Percentiles rank a stretch among this genome's conserved stretches.
phyloP scores from a whole-genome alignment of 2,113 vertebrate genomes.

The Aplodontia rufa region DNA sequence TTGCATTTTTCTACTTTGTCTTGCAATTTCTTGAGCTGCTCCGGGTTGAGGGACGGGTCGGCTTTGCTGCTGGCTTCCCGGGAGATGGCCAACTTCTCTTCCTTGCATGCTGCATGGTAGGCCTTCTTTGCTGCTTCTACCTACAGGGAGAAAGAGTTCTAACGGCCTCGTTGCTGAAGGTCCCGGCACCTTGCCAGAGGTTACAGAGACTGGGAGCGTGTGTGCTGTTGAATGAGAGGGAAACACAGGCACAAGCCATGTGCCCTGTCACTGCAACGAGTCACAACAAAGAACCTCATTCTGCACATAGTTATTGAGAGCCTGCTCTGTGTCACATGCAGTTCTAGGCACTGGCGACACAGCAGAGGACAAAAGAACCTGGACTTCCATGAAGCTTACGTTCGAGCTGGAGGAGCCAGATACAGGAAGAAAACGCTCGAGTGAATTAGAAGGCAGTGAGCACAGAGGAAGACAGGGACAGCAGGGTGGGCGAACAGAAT shows the following conservation, averaged over 20 bases:
- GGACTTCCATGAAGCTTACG: not conserved
- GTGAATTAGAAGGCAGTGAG: not conserved
- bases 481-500: accelerated
- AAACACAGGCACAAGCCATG: not conserved
- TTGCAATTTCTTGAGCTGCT: conserved; percentile 96
- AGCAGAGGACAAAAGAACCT: not conserved
- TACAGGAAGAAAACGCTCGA: not conserved
- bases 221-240: accelerated
- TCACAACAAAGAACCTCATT: not conserved
- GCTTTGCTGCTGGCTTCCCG: conserved; percentile 94
- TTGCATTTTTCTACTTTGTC: conserved; percentile 98
- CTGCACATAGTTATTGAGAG: accelerated
- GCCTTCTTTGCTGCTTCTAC: conserved; percentile 94
- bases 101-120: conserved; percentile 95
- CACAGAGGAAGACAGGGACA: not conserved
- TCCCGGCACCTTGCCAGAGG: not conserved
- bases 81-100: conserved; percentile 95
- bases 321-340: accelerated
- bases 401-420: not conserved
- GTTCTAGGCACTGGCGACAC: not conserved
- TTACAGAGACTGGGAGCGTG: not conserved
- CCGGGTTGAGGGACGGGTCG: conserved; percentile 93
- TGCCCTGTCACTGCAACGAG: accelerated
- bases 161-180: not conserved
- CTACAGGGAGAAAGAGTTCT: conserved; percentile 78